Base-by-base conservation (phyloP, 2,888 invertebrate species). In the Sinelater perroti region DNA sequence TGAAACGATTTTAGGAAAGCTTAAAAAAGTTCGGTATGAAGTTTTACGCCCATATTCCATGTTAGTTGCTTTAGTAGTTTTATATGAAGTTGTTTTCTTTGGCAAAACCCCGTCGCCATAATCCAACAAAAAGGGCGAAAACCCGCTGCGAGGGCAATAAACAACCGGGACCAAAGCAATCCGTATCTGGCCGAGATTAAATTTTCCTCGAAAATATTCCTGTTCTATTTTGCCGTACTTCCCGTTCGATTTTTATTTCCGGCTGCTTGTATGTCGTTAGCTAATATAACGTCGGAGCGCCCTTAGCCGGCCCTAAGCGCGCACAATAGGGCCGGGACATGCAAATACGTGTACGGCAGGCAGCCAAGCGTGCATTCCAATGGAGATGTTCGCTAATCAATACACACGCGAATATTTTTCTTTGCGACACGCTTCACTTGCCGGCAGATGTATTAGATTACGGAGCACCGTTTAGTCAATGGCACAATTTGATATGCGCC, bases 231-330 rank as follows among this genome's bases (percentile, higher is more conserved):
- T 69, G 52, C 53, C 63, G 54, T 51, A 42, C 46, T 62, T 56
- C 61, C 57, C 65, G 68, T 68, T 68, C 70, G 70, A 71, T 71
- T 71, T 71, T 71, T 70, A 71, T 70, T 70, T 71, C 70, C 69
- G 65, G 66, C 60, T 70, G 65, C 69, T 67, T 64, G 61, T 70
- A 68, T 67, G 68, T 72, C 70, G 71, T 72, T 72, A 71, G 71
- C 71, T 71, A 72, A 71, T 71, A 70, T 69, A 66, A 68, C 66
- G 69, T 65, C 63, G 66, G 66, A 65, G 69, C 67, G 61, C 67
- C 66, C 66, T 68, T 64, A 63, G 51, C 60, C 56, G 56, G 57
- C 61, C 61, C 55, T 59, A 60, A 55, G 61, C 65, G 61, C 47
- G 64, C 66, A 72, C 72, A 72, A 71, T 71, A 62, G 67, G 64